Conservation (phyloP, 2,888 invertebrate genomes). For the Eucera pruinosa region DNA sequence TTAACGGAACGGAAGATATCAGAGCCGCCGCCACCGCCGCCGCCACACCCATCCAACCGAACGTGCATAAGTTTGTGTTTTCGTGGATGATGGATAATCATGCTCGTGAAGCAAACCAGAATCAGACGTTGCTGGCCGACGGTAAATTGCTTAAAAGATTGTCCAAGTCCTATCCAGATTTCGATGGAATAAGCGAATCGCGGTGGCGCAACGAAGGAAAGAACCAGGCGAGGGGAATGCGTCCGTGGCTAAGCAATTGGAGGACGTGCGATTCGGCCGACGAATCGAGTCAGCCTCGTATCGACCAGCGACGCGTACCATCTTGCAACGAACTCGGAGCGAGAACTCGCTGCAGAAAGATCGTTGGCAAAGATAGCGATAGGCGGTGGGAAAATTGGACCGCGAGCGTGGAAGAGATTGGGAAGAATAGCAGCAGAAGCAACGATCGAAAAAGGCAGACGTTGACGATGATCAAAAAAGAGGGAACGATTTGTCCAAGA, state of each 20-base stretch:
- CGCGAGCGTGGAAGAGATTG: not conserved
- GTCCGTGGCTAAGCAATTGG: not conserved
- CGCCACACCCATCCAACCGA: no score
- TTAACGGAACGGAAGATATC: no score
- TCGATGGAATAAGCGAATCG: not conserved
- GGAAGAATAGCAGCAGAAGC: not conserved
- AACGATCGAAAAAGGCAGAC: not conserved
- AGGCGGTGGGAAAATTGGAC: no score
- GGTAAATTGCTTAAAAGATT: not conserved
- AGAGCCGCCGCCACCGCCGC: no score
- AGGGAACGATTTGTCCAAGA: slow-evolving; percentile 1
- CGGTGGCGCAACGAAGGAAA: not conserved
- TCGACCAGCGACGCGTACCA: not conserved
- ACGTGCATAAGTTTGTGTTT: no score
- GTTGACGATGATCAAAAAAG: not conserved
- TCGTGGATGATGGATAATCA: not conserved
- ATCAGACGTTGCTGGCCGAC: slow-evolving; percentile 73
- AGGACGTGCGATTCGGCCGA: not conserved
- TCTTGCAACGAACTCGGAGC: not conserved
- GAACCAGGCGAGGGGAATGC: not conserved
- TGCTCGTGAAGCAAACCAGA: no score
- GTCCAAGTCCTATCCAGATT: slow-evolving; percentile 17
- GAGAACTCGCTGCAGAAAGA: not conserved
- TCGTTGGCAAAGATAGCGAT: no score
- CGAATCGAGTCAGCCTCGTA: not conserved